Base-by-base conservation (phyloP, 2,888 invertebrate genomes). In the Thumatha senex region DNA sequence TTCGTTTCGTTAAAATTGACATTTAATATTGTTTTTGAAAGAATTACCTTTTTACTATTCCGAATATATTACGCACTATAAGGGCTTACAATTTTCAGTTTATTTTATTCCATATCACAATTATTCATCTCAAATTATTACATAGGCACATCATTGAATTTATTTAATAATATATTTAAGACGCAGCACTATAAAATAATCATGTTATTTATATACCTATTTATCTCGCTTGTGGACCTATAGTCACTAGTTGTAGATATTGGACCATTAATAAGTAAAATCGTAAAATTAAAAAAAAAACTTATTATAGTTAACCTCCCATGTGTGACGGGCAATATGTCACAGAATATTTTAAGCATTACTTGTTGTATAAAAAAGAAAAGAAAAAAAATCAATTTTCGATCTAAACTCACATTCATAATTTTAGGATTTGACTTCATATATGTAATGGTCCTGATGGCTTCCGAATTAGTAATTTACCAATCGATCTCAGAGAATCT, bases 181-280 rank as follows among this genome's bases (percentile, higher is more conserved):
- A 46, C 15, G 2, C n/a, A n/a, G n/a, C n/a, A n/a, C n/a, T n/a
- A n/a, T n/a, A 53, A 46, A 35, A 13, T 36, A 9, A 36, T 34
- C 12, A 35, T 8, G 12, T 12, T 7, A 47, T 54, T 40, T 51
- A 60, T 50, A 7, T 62, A 55, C 63, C 57, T 59, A 63, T 57
- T 73, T 59, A 70, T 61, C 56, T 63, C 54, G 73, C 72, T 79
- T 78, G 80, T 78, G 76, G 80, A 60, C 69, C 67, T 46, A 63
- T 73, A 73, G 69, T 55, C 48, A 51, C 52, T 61, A 72, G 68
- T 66, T 39, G 63, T 78, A 78, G 68, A 67, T 66, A 60, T 67
- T 60, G 66, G 65, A 63, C 48, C 51, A 54, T 58, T 4, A 63
- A 67, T 66, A 72, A 77, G 61, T n/a, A n/a, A n/a, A n/a, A n/a